These are phyloP conservation scores for Hypotaenidia philippensis DNA, from an alignment of 2,797 vertebrate species.

Conservation along the genomic window DNA sequence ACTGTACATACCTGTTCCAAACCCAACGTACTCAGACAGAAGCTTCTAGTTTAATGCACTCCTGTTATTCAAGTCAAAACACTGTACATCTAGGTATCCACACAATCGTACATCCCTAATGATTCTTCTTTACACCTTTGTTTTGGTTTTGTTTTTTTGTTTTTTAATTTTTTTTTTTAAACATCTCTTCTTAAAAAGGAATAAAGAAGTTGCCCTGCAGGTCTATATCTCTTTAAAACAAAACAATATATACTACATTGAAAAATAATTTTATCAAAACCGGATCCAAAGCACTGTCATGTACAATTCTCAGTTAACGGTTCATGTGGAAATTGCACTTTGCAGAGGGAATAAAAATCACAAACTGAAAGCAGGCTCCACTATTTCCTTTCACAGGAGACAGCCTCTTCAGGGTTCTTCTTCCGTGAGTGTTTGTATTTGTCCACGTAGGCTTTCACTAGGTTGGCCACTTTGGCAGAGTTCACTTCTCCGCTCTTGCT, in stretches of 20 bases:
- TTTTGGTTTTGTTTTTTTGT: background rate
- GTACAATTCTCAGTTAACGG: conserved; percentile 79
- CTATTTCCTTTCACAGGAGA: conserved; percentile 73
- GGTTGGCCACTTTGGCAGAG: conserved; percentile 94
- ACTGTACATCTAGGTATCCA: conserved; percentile 81
- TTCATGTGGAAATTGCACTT: conserved; percentile 93
- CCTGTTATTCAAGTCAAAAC: conserved; percentile 73
- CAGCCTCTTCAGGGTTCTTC: conserved; percentile 82
- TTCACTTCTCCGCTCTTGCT: conserved; percentile 99
- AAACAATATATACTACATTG: conserved; percentile 94
- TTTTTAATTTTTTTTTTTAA: conserved; percentile 50
- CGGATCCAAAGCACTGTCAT: conserved; percentile 84
- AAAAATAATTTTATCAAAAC: conserved; percentile 94
- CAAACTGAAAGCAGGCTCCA: conserved; percentile 28
- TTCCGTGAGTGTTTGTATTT: conserved; percentile 95
- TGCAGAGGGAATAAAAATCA: conserved; percentile 59
- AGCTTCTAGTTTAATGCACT: conserved; percentile 75
- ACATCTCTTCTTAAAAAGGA: conserved; percentile 85
- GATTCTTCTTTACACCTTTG: conserved; percentile 75
- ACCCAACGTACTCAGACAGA: conserved; percentile 75
- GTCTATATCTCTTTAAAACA: conserved; percentile 91
- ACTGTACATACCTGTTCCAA: conserved; percentile 79
- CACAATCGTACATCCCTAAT: conserved; percentile 69
- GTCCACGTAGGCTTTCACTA: conserved; percentile 97
- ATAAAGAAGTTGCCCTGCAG: conserved; percentile 88